phyloP scores from a whole-genome alignment of 1,140 invertebrate species.

The Drosophila parabipectinata region DNA sequence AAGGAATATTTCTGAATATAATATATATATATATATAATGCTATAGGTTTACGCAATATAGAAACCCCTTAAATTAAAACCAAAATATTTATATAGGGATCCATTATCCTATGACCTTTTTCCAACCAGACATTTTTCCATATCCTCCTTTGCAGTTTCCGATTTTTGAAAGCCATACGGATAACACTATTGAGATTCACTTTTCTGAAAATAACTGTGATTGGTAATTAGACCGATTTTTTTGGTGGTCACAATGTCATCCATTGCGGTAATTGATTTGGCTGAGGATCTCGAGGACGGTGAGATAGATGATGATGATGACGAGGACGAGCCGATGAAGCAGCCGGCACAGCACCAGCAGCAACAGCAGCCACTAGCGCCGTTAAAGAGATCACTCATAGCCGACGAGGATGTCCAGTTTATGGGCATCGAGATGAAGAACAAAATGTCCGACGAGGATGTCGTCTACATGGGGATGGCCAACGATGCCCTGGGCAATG shows the following conservation, averaged over 20 bases:
- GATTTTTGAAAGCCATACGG: not conserved
- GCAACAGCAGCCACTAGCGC: not conserved
- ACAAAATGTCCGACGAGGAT: conserved; percentile 50
- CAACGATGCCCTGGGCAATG: conserved; percentile 4
- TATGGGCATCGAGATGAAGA: conserved; percentile 51
- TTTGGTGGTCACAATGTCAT: conserved; percentile 40
- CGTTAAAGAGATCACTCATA: not conserved
- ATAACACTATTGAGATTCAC: conserved; percentile 1
- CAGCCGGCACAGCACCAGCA: conserved; percentile 4
- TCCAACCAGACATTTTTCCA: conserved; percentile 4
- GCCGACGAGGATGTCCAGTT: conserved; percentile 59
- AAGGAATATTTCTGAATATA: not conserved
- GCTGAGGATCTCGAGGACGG: conserved; percentile 86
- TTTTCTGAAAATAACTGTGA: not conserved
- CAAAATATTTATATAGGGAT: not conserved
- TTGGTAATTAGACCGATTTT: not conserved
- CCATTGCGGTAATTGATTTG: conserved; percentile 52
- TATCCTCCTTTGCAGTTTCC: not conserved
- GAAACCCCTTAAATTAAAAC: not conserved
- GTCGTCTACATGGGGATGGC: conserved; percentile 44
- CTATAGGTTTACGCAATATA: not conserved
- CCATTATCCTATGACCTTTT: conserved; percentile 8
- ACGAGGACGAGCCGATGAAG: conserved; percentile 77
- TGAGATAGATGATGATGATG: conserved; percentile 86
- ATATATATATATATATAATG: conserved; percentile 20